Conservation (phyloP, 2,113 vertebrate species). For the Chamaea fasciata region DNA sequence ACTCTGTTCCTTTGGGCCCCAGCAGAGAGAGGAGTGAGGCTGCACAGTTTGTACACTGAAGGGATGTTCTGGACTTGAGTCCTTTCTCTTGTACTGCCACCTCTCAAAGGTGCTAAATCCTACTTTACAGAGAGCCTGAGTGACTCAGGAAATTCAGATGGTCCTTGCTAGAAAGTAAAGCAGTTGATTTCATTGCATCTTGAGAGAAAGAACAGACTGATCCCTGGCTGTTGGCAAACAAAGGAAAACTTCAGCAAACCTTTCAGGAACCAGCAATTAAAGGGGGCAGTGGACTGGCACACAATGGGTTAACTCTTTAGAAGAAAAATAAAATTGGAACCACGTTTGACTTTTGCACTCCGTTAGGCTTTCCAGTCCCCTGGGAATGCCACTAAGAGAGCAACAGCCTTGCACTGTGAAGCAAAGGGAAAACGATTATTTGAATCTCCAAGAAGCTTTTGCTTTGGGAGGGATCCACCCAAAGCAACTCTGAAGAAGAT, state of each 20-base stretch:
- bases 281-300: not conserved
- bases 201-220: not conserved
- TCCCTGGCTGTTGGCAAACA: not conserved
- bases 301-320: not conserved
- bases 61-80: not conserved
- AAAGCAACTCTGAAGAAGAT: not conserved
- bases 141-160: not conserved
- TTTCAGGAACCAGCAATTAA: not conserved
- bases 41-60: not conserved
- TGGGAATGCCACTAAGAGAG: not conserved
- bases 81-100: not conserved
- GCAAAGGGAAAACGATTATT: not conserved
- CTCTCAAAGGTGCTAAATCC: not conserved
- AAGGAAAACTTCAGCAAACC: not conserved
- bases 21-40: not conserved
- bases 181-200: not conserved
- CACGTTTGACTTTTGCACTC: constrained; percentile 14
- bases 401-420: not conserved
- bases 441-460: not conserved
- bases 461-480: not conserved
- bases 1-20: not conserved
- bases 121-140: not conserved
- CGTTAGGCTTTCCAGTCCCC: not conserved
- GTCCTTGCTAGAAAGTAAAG: not conserved
- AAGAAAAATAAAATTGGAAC: constrained; percentile 18